These are phyloP conservation scores for Hybognathus amarus DNA, from an alignment of 2,797 vertebrate species.

Conservation along the genomic window DNA sequence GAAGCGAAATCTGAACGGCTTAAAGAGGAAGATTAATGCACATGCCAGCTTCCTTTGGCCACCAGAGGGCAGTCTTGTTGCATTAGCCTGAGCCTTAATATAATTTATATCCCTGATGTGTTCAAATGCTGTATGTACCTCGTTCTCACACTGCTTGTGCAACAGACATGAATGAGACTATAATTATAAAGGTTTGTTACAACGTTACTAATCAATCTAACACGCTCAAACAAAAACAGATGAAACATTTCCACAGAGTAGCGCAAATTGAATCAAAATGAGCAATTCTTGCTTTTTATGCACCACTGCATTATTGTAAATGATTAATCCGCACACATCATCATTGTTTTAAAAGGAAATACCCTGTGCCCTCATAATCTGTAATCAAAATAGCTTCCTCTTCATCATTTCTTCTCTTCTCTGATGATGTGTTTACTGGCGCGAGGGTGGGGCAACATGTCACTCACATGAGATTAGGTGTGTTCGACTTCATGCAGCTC, in stretches of 20 bases:
- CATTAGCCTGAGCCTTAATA: not conserved
- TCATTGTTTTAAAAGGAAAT: not conserved
- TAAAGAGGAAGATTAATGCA: not conserved
- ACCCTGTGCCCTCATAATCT: not conserved
- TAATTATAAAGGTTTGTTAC: not conserved
- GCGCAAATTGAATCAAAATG: too few species aligned
- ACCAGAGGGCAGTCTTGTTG: constrained; percentile 70
- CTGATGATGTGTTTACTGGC: not conserved
- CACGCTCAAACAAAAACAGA: not conserved
- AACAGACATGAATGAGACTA: not conserved
- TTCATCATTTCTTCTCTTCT: not conserved
- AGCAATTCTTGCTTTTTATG: not conserved
- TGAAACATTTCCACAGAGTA: not conserved
- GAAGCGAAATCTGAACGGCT: not conserved
- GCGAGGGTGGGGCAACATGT: too few species aligned
- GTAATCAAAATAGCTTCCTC: not conserved
- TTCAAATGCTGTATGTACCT: not conserved
- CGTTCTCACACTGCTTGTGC: not conserved
- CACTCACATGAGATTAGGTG: too few species aligned
- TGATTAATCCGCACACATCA: not conserved
- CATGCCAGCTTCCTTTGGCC: constrained; percentile 13
- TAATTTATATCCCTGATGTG: not conserved
- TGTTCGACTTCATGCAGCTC: too few species aligned
- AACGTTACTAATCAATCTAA: not conserved
- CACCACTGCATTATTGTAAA: not conserved